Evolutionary conservation across 2,797 vertebrate genomes (phyloP).

Genomic region (Varecia variegata): DNA sequence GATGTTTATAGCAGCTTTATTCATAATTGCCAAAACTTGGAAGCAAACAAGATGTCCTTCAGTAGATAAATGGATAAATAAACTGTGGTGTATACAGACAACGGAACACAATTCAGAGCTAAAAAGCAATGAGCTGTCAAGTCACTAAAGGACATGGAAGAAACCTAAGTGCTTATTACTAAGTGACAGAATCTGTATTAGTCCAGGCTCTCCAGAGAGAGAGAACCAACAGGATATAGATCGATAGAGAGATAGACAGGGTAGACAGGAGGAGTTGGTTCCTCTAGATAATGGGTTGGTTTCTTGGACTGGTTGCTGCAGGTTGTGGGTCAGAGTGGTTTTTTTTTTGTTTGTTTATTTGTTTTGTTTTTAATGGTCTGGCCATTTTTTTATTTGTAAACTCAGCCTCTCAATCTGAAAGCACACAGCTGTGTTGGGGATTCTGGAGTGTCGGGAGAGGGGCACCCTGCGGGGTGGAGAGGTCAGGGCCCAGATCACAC

Average conservation of each 20-base stretch:
- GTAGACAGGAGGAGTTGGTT: not conserved
- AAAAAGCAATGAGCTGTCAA: not conserved
- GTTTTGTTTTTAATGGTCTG: not conserved
- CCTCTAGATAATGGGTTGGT: not conserved
- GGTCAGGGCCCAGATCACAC: not conserved
- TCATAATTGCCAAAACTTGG: not conserved
- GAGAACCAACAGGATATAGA: not conserved
- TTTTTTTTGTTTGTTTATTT: not conserved
- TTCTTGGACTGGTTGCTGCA: not conserved
- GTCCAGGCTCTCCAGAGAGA: not conserved
- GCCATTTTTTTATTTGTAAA: not conserved
- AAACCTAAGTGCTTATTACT: not conserved
- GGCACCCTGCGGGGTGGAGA: not conserved
- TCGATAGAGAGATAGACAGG: not conserved
- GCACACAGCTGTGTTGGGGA: not conserved
- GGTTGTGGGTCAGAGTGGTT: not conserved
- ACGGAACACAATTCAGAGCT: not conserved
- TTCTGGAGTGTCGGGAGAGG: not conserved
- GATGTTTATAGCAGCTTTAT: not conserved
- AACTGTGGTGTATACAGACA: not conserved
- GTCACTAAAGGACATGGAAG: not conserved
- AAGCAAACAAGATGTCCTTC: not conserved
- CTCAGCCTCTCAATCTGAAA: not conserved
- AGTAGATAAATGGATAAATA: not conserved
- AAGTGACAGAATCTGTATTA: not conserved